Base-by-base conservation (phyloP, 1,140 invertebrate genomes). In the Physella acuta region DNA sequence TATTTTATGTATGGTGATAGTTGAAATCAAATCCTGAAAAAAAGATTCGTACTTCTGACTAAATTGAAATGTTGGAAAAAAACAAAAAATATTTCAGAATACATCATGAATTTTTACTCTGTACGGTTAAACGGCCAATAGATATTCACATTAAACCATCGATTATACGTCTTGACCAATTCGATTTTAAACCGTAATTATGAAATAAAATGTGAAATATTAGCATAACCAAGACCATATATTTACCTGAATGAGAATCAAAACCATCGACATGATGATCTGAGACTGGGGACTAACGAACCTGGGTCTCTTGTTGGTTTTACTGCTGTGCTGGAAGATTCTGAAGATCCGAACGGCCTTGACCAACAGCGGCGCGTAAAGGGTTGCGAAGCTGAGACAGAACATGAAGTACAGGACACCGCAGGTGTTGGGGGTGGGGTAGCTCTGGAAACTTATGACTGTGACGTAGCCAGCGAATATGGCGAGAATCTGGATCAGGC, bases 401-500 rank as follows among this genome's bases (percentile, higher is more conserved):
- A 93, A 92, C 0, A 91, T 88, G 31, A 86, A 82, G 70, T 84
- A 82, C 64, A 86, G 84, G 5, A 85, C 66, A 31, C 82, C 81
- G 73, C 88, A 88, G 20, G 85, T 75, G 44, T 81, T 58, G 17
- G 71, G 66, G 1, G 78, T 75, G 5, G 86, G 86, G 70, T 90
- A 88, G 17, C 94, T 82, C 4, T 95, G 90, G 16, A 96, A 87
- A 1, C 91, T 88, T 82, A 94, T 95, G 3, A 94, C 94, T 66
- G 95, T 90, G 56, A 90, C 88, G 85, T 95, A 97, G 85, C 94
- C 95, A 82, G 94, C 88, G 55, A 95, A 88, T 73, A 96, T 93
- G 4, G 94, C 94, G 30, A 88, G 89, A 24, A 97, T 86, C 51
- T 97, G 88, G 3, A 96, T 91, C 80, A 92, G 94, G 70, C 92